A percentile compares a stretch with the other conserved stretches of the same genome.
Conservation (phyloP, 2,113 vertebrate genomes). For the Anthoscopus minutus region DNA sequence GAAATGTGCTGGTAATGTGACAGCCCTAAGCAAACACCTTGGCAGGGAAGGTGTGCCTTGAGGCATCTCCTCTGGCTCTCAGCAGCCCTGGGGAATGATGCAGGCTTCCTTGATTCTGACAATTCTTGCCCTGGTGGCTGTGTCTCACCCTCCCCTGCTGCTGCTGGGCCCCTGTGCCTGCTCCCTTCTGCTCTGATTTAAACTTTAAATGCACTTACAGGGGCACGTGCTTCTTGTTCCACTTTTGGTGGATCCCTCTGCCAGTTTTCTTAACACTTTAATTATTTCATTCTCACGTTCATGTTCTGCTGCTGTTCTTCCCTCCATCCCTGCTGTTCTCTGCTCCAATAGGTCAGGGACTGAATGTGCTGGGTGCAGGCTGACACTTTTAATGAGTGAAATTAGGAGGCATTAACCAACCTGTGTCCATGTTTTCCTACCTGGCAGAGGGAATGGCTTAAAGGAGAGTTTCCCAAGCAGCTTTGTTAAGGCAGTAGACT, state of each 20-base stretch:
- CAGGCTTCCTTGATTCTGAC: background rate
- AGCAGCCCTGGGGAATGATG: background rate
- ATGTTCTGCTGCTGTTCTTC: background rate
- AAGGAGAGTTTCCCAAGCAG: background rate
- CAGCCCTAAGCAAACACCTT: background rate
- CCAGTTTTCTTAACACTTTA: background rate
- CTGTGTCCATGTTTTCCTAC: background rate
- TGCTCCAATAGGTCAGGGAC: background rate
- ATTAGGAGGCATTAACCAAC: background rate
- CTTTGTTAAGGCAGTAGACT: background rate
- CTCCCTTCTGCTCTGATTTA: background rate
- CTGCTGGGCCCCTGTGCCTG: background rate
- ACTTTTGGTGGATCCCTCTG: background rate
- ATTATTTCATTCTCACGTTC: background rate
- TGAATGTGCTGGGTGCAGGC: background rate
- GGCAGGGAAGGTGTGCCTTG: background rate
- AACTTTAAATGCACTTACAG: background rate
- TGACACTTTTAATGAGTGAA: background rate
- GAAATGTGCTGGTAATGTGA: background rate
- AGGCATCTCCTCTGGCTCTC: background rate
- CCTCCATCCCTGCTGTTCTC: background rate
- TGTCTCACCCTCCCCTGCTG: background rate
- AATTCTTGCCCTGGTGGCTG: background rate
- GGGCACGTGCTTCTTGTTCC: background rate
- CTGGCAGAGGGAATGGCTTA: background rate